phyloP scores from a whole-genome alignment of 1,140 invertebrate genomes.

The Papilio polytes region DNA sequence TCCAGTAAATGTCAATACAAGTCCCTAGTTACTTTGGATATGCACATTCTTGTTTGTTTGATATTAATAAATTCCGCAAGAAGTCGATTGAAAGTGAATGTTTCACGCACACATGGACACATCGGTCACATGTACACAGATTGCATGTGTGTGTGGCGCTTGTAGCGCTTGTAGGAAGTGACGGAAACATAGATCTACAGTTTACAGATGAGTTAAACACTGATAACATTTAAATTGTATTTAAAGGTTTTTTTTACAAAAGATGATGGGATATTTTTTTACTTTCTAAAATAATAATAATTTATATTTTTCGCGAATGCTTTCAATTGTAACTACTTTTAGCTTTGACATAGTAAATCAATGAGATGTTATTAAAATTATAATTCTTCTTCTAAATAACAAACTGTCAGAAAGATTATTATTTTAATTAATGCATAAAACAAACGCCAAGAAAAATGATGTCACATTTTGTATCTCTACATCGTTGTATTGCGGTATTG shows the following conservation, averaged over 20 bases:
- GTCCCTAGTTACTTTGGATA: background rate
- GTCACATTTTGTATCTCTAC: slow-evolving; percentile 38
- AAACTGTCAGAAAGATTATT: background rate
- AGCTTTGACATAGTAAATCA: no score
- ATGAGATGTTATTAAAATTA: background rate
- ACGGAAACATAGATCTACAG: slow-evolving; percentile 39
- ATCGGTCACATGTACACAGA: slow-evolving; percentile 40
- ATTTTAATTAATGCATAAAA: background rate
- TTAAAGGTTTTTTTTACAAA: no score
- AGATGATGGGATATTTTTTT: no score
- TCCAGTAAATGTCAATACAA: background rate
- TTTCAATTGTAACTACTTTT: no score
- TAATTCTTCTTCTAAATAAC: background rate
- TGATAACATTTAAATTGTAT: background rate
- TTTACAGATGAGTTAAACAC: background rate
- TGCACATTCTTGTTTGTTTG: background rate
- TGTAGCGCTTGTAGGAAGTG: slow-evolving; percentile 49
- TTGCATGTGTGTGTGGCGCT: slow-evolving; percentile 46
- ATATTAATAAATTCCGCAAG: slow-evolving; percentile 47
- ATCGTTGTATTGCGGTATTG: slow-evolving; percentile 46
- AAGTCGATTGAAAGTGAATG: slow-evolving; percentile 69
- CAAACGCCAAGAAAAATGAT: background rate
- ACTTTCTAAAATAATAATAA: no score
- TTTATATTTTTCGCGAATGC: no score
- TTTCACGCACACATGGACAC: slow-evolving; percentile 46